Evolutionary conservation across 2,888 invertebrate species (phyloP), one percentile per base, ranked within the genome.

Genomic region (Apamea anceps): DNA sequence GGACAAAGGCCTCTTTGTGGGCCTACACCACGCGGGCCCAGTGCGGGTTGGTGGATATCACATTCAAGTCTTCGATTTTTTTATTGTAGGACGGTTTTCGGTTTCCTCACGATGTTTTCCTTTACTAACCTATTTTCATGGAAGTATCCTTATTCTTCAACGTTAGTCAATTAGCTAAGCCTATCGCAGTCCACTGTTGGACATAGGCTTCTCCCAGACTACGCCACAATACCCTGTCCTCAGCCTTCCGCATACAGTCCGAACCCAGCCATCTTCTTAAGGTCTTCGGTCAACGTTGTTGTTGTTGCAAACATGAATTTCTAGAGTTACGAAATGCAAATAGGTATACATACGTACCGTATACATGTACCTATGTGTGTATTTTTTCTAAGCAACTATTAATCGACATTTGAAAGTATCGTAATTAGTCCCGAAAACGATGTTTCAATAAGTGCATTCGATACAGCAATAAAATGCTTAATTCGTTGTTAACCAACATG

Each of bases 391-490:
- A 42, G 42, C 37, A 37, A 37, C 37, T 37, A 37, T 48, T 13
- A 12, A 48, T 4, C 7, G 7, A 6, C 28, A 78, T 71, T 77
- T 28, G 0, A n/a, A 74, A 54, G 13, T 48, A 25, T n/a, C 13
- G 37, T n/a, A 77, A 60, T 8, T 67, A 66, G 4, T 32, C 2
- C 4, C 5, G 10, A 51, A 84, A 84, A 51, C 15, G 7, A 13
- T 51, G 6, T 42, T 84, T 51, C 15, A 0, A 32, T 63, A 74
- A 63, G 1, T 32, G 21, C n/a, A 79, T 48, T 65, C 18, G 13
- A 57, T 45, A 37, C n/a, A 62, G 25, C 28, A 68, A 67, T 60
- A 62, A 67, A 79, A 79, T 32, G 1, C 6, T 15, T 51, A 63
- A 63, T 68, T 54, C 10, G 28, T 15, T 21, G 6, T n/a, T 32